These are phyloP conservation scores for Nixonia krombeini DNA, from an alignment of 1,140 invertebrate species.

Conservation along the genomic window DNA sequence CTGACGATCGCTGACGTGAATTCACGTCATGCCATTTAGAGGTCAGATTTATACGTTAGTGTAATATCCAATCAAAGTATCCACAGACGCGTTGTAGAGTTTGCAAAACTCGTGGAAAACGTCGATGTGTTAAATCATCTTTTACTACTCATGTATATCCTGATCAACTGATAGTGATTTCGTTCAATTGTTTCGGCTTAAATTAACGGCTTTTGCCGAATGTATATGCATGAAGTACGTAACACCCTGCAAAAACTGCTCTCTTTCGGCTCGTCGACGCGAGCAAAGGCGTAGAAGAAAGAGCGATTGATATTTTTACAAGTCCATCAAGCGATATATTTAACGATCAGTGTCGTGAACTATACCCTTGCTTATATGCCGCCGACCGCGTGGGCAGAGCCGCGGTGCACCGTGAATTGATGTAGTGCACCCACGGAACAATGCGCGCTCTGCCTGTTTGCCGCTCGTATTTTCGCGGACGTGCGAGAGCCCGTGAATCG, in stretches of 20 bases:
- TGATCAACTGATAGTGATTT: too few species aligned
- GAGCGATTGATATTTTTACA: slow-evolving; percentile 26
- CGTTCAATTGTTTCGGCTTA: too few species aligned
- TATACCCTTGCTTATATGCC: slow-evolving; percentile 35
- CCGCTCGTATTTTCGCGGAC: slow-evolving; percentile 23
- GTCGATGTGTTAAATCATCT: too few species aligned
- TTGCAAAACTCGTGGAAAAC: too few species aligned
- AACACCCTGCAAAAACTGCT: neutral
- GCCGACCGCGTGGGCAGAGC: slow-evolving; percentile 57
- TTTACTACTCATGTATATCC: too few species aligned
- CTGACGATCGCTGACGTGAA: too few species aligned
- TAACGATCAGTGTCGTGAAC: slow-evolving; percentile 46
- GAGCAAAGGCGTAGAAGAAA: slow-evolving; percentile 8
- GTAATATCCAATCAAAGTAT: too few species aligned
- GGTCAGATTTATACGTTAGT: too few species aligned
- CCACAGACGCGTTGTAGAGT: too few species aligned
- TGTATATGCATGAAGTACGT: too few species aligned
- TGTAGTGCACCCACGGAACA: slow-evolving; percentile 62
- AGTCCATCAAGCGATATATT: slow-evolving; percentile 41
- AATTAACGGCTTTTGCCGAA: too few species aligned
- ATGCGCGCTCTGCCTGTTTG: slow-evolving; percentile 46
- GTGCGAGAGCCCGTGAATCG: slow-evolving; percentile 28
- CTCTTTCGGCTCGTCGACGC: slow-evolving; percentile 35
- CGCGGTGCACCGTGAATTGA: slow-evolving; percentile 58
- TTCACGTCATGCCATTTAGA: too few species aligned